phyloP scores from a whole-genome alignment of 1,140 invertebrate genomes.

The Epicauta chinensis region DNA sequence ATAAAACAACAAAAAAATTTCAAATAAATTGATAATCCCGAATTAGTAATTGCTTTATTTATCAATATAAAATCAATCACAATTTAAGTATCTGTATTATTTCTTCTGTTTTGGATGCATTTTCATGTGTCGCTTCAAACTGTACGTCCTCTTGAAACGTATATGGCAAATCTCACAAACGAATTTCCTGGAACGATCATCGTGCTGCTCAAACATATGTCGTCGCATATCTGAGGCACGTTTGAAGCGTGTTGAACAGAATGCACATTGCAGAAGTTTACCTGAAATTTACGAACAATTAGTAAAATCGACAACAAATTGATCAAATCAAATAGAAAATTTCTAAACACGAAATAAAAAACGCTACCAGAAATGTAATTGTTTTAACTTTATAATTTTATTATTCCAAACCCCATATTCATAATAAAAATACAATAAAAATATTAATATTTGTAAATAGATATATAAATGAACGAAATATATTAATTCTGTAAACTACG shows the following conservation, averaged over 20 bases:
- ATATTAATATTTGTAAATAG: constrained; percentile 12
- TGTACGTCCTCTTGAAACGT: constrained; percentile 1
- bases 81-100: too few relatives aligned
- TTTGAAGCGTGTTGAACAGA: background rate
- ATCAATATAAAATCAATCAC: too few relatives aligned
- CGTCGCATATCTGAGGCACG: background rate
- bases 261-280: too few relatives aligned
- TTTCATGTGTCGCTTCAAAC: constrained; percentile 1
- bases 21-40: too few relatives aligned
- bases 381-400: constrained; percentile 5
- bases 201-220: constrained; percentile 1
- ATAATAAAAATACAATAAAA: constrained; percentile 15
- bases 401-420: constrained; percentile 14
- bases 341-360: too few relatives aligned
- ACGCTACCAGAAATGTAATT: too few relatives aligned
- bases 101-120: too few relatives aligned
- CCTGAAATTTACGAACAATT: too few relatives aligned
- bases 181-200: background rate
- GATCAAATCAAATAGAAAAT: too few relatives aligned
- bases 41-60: too few relatives aligned
- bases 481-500: constrained; percentile 1
- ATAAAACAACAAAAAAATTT: too few relatives aligned
- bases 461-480: background rate
- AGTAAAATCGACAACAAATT: too few relatives aligned
- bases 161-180: background rate